These are phyloP conservation scores for Amblyopsis hoosieri DNA, from an alignment of 2,797 vertebrate genomes.

Conservation along the genomic window DNA sequence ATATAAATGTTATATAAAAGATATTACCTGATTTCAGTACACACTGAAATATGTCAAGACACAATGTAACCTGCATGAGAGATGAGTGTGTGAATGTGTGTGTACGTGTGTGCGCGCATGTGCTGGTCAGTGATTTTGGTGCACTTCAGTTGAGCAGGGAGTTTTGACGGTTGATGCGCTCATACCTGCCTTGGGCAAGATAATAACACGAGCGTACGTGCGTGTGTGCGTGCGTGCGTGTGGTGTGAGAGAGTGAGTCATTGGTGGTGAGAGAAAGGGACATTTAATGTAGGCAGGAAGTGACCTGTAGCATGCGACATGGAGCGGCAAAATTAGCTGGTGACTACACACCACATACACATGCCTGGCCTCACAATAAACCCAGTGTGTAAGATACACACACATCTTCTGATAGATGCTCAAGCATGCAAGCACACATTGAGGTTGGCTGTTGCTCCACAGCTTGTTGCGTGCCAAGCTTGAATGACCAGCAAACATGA, in stretches of 20 bases:
- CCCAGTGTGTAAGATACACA: background rate
- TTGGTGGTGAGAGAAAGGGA: constrained; percentile 50
- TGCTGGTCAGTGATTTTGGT: constrained; percentile 59
- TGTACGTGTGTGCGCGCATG: constrained; percentile 1
- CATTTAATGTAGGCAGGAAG: constrained; percentile 61
- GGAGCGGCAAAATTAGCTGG: constrained; percentile 34
- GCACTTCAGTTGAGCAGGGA: constrained; percentile 58
- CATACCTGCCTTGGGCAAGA: constrained; percentile 57
- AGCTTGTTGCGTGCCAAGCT: background rate
- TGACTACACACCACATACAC: constrained; percentile 17
- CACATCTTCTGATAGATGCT: background rate
- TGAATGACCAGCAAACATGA: background rate
- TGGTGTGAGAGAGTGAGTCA: constrained; percentile 26
- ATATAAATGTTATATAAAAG: background rate
- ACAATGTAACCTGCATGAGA: background rate
- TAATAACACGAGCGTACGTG: constrained; percentile 25
- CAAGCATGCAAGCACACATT: background rate
- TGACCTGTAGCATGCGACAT: constrained; percentile 49
- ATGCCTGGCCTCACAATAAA: background rate
- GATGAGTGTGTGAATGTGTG: constrained; percentile 15
- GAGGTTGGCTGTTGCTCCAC: background rate
- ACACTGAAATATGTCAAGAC: too few species aligned
- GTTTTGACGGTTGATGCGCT: constrained; percentile 63
- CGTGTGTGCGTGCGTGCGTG: constrained; percentile 8
- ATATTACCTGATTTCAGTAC: background rate